Base-by-base conservation (phyloP, 2,888 invertebrate genomes). In the Phaonia tiefii region DNA sequence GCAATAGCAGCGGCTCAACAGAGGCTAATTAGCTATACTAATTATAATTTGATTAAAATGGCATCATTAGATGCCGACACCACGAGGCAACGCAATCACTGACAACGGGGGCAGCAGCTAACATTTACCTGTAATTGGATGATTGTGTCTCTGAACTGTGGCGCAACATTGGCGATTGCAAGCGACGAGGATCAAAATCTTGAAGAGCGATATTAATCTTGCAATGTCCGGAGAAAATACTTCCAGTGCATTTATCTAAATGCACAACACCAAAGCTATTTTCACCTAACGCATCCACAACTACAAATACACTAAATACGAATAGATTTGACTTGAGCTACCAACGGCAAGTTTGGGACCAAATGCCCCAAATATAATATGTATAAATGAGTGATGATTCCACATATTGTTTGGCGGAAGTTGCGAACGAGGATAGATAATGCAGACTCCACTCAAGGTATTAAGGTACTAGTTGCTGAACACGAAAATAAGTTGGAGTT, bases 141-240 rank as follows among this genome's bases (percentile, higher is more conserved):
- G 85, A 2, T 2, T 44, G 8, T 85, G 56, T 0, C 86, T 85
- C 60, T 85, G 79, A 15, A 86, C 74, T 20, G 88, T 79, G 8
- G 22, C 39, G 1, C 82, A 83, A 85, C 87, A 87, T 22, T 86
- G 84, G 1, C 85, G 83, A 69, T 86, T 86, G 56, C 85, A 78
- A 8, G 84, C 49, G 66, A 89, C 86, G 80, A 90, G 88, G 26
- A 86, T 84, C 65, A 78, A 76, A 83, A 90, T 84, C 77, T 90
- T 90, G n/a, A 89, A 79, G 1, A 90, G 81, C 11, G 80, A 88
- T 4, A 90, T 86, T 7, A 85, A 85, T 79, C 89, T 88, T 13
- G 89, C 89, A 54, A 85, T 85, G 51, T 87, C 87, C 10, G 90
- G 90, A 82, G 89, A 89, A 81, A 90, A 88, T 39, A 89, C 90